Base-by-base conservation (phyloP, 2,113 vertebrate genomes). In the Spea multiplicata region DNA sequence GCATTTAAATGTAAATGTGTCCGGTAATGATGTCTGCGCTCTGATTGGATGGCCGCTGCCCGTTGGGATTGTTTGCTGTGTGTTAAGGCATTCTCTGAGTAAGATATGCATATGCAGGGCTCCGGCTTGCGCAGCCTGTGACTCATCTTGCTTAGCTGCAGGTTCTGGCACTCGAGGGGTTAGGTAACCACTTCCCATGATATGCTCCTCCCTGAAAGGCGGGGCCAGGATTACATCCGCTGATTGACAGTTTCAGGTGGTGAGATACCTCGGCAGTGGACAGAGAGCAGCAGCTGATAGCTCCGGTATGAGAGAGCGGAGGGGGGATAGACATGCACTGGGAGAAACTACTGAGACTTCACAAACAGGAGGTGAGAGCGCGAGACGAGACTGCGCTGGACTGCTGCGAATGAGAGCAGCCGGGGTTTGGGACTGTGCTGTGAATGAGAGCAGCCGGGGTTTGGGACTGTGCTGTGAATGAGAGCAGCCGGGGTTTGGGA, bases 321-420 rank as follows among this genome's bases (percentile, higher is more conserved):
- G 62, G 7, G 44, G 4, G n/a, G 5, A 14, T 1, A 62, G 71
- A 66, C 83, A 93, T 94, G 90, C 89, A 89, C 83, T 92, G 92
- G 88, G 92, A 94, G 81, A 86, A 92, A 8, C 16, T 89, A 9
- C 82, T 91, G 66, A 90, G 84, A 66, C 84, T 85, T 64, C 83
- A 80, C 3, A 90, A 89, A 78, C 88, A 80, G 79, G 87, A 93
- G 91, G 93, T 93, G 87, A 88, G 91, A 71, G 44, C 80, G 47
- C 76, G 4, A 82, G 14, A 16, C 12, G 14, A 67, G 76, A 73
- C 46, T 50, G 50, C 66, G 44, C 30, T 30, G 6, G 46, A 61
- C 1, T 16, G 55, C 13, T 50, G 52, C 7, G 76, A 70, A 12
- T 50, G 4, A 46, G 47, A 16, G 65, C 66, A 82, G 72, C 53